These are phyloP conservation scores for Parazoanthus swiftii DNA, from an alignment of 92 coral and sea anemone genomes.

Conservation along the genomic window DNA sequence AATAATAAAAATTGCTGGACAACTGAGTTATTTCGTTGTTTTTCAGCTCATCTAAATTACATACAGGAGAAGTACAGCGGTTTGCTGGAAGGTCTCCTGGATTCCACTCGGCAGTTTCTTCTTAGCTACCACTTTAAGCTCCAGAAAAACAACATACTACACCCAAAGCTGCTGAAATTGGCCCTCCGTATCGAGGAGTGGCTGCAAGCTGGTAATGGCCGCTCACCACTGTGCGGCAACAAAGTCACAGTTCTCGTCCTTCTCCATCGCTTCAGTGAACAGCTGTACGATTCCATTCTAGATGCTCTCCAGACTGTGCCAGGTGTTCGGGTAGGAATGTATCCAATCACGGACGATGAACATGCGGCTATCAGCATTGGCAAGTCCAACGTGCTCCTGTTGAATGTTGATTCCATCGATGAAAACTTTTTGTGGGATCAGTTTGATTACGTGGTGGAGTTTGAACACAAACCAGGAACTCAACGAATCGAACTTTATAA, in stretches of 20 bases:
- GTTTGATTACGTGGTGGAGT: constrained; percentile 73
- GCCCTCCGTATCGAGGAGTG: constrained; percentile 43
- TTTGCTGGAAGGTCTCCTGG: constrained; percentile 66
- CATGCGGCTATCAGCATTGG: constrained; percentile 14
- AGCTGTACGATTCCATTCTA: constrained; percentile 33
- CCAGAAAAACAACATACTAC: constrained; percentile 64
- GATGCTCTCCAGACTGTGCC: constrained; percentile 51
- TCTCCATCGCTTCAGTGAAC: constrained; percentile 46
- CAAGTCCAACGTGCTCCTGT: constrained; percentile 44
- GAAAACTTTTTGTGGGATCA: constrained; percentile 69
- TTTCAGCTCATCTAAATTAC: constrained; percentile 70
- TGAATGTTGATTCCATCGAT: constrained; percentile 45
- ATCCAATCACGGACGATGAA: constrained; percentile 17
- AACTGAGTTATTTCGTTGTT: background rate
- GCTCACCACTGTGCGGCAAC: constrained; percentile 27
- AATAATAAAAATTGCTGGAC: background rate
- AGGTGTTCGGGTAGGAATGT: constrained; percentile 41
- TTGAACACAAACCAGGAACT: constrained; percentile 56
- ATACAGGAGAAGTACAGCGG: constrained; percentile 63
- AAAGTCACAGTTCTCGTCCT: constrained; percentile 40
- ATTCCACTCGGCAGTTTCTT: constrained; percentile 65
- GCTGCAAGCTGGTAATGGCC: constrained; percentile 33
- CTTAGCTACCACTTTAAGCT: constrained; percentile 70
- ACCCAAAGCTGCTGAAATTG: constrained; percentile 77
- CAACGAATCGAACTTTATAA: constrained; percentile 17